phyloP scores from a whole-genome alignment of 2,888 invertebrate genomes.

The Drosophila paranaensis region DNA sequence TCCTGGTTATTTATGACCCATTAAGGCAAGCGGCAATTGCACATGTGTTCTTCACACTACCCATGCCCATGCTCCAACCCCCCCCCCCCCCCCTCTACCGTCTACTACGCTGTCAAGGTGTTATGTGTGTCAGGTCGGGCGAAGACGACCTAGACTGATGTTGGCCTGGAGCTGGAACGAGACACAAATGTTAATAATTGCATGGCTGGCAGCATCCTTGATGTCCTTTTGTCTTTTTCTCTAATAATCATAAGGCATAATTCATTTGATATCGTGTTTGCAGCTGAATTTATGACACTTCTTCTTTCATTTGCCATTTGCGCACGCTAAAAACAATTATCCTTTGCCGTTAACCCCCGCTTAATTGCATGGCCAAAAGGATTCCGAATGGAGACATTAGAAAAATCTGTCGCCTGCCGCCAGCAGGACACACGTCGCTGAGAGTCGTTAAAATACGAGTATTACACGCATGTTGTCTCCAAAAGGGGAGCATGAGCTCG shows the following conservation, averaged over 20 bases:
- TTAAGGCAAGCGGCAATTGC: slow-evolving; percentile 79
- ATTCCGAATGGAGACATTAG: slow-evolving; percentile 81
- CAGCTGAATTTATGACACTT: slow-evolving; percentile 67
- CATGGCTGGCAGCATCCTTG: slow-evolving; percentile 57
- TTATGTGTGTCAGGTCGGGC: slow-evolving; percentile 67
- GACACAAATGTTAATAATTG: slow-evolving; percentile 81
- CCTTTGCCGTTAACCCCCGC: slow-evolving; percentile 36
- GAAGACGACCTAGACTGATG: slow-evolving; percentile 44
- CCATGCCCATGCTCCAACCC: background rate
- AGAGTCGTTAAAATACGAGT: slow-evolving; percentile 64
- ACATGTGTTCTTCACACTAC: slow-evolving; percentile 78
- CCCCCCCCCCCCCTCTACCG: background rate
- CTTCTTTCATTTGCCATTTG: slow-evolving; percentile 48
- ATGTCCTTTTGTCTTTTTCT: slow-evolving; percentile 54
- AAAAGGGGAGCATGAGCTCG: background rate
- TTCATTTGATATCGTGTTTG: slow-evolving; percentile 73
- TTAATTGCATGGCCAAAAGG: slow-evolving; percentile 78
- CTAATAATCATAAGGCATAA: slow-evolving; percentile 78
- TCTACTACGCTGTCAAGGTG: slow-evolving; percentile 30
- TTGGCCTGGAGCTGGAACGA: slow-evolving; percentile 9
- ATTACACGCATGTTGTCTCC: slow-evolving; percentile 38
- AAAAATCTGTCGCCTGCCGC: slow-evolving; percentile 80
- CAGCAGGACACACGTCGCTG: slow-evolving; percentile 65
- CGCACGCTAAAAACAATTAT: slow-evolving; percentile 72
- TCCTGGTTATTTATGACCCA: slow-evolving; percentile 82